A percentile compares a stretch with the other conserved stretches of the same genome.
These are phyloP conservation scores for Hippolais icterina DNA, from an alignment of 2,113 vertebrate species.

Conservation along the genomic window DNA sequence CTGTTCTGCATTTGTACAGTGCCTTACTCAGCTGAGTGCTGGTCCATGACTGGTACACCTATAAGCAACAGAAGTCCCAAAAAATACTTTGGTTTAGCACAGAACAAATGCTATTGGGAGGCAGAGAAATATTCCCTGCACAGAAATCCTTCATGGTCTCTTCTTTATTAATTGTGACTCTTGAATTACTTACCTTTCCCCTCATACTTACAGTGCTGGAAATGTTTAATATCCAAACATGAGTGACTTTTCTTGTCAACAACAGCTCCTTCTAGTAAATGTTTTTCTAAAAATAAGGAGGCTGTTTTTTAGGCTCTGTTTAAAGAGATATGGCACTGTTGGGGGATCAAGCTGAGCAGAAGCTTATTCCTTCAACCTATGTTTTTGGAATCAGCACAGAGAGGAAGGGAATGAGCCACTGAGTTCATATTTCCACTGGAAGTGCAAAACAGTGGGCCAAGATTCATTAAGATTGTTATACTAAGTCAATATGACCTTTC, in stretches of 20 bases:
- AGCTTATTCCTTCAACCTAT: neutral
- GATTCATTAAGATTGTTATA: neutral
- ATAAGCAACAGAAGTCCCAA: neutral
- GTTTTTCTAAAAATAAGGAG: neutral
- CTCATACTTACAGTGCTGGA: neutral
- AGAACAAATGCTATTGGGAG: neutral
- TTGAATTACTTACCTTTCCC: neutral
- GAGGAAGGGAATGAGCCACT: neutral
- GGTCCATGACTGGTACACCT: neutral
- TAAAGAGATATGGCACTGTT: neutral
- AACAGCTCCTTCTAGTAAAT: neutral
- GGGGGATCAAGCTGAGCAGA: neutral
- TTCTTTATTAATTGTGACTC: neutral
- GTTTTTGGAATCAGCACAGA: neutral
- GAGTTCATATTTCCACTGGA: conserved; percentile 21
- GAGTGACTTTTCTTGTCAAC: neutral
- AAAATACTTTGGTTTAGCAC: neutral
- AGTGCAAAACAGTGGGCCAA: neutral
- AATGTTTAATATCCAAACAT: conserved; percentile 11
- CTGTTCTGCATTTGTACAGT: neutral
- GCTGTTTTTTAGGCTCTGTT: neutral
- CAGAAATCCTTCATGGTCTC: neutral
- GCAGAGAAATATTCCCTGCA: neutral
- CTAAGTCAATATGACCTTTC: neutral
- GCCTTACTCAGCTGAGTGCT: neutral